A percentile compares a stretch with the other conserved stretches of the same genome.
phyloP scores from a whole-genome alignment of 2,797 vertebrate genomes.

The Acestrorhynchus altus region DNA sequence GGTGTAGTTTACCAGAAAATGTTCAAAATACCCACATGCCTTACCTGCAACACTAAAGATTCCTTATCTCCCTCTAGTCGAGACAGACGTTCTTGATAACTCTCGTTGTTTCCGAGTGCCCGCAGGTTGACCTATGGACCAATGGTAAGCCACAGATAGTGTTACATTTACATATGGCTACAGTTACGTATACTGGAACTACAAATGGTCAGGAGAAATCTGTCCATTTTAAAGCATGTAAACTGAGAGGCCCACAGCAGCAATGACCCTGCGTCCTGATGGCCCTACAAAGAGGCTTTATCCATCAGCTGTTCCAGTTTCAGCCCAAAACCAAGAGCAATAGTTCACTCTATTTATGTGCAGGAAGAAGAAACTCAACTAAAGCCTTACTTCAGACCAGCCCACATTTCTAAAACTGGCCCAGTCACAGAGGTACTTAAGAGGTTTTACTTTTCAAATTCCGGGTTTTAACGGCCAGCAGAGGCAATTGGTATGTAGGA shows the following conservation, averaged over 20 bases:
- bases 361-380: background rate
- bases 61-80: constrained; percentile 97
- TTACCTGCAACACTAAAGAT: constrained; percentile 94
- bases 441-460: constrained; percentile 41
- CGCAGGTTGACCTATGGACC: constrained; percentile 84
- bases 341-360: background rate
- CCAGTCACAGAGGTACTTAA: constrained; percentile 30
- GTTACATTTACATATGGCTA: constrained; percentile 42
- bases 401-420: background rate
- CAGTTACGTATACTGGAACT: constrained; percentile 44
- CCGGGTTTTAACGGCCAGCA: constrained; percentile 1
- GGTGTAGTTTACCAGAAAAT: too few relatives aligned
- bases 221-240: background rate
- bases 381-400: background rate
- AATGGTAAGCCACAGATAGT: constrained; percentile 43
- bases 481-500: constrained; percentile 4
- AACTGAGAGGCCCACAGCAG: background rate
- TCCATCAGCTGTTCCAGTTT: constrained; percentile 6
- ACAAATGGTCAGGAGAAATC: constrained; percentile 43
- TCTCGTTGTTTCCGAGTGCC: constrained; percentile 83
- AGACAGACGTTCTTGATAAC: constrained; percentile 90
- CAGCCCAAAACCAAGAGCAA: background rate
- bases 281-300: background rate
- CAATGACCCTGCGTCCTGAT: background rate
- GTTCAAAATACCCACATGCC: constrained; percentile 37